phyloP scores from a whole-genome alignment of 2,888 invertebrate genomes.

The Acronicta alni region DNA sequence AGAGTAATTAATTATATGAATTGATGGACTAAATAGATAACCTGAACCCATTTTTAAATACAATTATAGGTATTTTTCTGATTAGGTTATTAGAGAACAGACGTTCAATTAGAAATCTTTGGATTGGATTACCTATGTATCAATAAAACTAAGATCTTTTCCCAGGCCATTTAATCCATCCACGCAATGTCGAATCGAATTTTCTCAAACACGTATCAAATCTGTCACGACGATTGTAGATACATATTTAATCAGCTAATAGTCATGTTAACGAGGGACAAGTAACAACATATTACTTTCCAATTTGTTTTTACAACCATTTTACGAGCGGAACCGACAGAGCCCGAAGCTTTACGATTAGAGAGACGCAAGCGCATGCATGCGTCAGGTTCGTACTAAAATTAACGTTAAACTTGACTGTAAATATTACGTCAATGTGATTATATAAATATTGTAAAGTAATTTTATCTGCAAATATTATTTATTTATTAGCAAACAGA shows the following conservation, averaged over 20 bases:
- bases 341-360: conserved; percentile 67
- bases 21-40: no score
- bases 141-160: not conserved
- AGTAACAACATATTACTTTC: conserved; percentile 54
- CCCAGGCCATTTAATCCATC: not conserved
- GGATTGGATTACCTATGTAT: no score
- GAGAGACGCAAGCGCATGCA: conserved; percentile 26
- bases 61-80: no score
- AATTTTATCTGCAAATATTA: conserved; percentile 13
- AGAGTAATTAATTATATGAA: no score
- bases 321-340: conserved; percentile 72
- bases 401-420: conserved; percentile 53
- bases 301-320: conserved; percentile 64
- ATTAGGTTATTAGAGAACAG: no score
- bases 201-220: conserved; percentile 12
- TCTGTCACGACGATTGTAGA: conserved; percentile 13
- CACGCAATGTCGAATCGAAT: conserved; percentile 2
- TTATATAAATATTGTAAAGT: conserved; percentile 37
- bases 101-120: no score
- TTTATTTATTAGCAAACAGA: conserved; percentile 1
- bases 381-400: conserved; percentile 52
- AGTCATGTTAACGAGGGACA: conserved; percentile 37
- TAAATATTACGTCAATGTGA: conserved; percentile 32
- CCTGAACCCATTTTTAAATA: no score
- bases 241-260: conserved; percentile 49